Conservation (phyloP, 2,888 invertebrate genomes). For the Vandiemenella viatica region DNA sequence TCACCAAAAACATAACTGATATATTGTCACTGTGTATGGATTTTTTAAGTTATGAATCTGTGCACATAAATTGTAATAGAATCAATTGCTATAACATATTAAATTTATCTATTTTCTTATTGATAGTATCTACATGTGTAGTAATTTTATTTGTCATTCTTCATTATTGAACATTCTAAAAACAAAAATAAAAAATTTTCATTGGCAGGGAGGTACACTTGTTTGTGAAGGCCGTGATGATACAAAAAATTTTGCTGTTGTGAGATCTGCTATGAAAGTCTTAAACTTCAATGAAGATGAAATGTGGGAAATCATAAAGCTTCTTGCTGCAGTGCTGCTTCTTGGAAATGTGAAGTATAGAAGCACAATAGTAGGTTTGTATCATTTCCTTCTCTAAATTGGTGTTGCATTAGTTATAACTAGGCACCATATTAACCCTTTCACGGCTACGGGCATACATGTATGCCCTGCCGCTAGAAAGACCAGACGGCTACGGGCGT, state of each 20-base stretch:
- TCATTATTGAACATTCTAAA: too few relatives aligned
- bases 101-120: too few relatives aligned
- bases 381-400: not conserved
- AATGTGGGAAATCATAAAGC: slow-evolving; percentile 66
- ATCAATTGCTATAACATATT: too few relatives aligned
- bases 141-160: slow-evolving; percentile 6
- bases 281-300: slow-evolving; percentile 74
- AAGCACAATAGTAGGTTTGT: slow-evolving; percentile 33
- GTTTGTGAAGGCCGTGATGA: slow-evolving; percentile 74
- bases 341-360: slow-evolving; percentile 82
- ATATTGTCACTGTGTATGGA: too few relatives aligned
- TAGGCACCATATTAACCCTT: too few relatives aligned
- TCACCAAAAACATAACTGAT: too few relatives aligned
- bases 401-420: not conserved
- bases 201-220: slow-evolving; percentile 48
- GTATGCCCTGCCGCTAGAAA: too few relatives aligned
- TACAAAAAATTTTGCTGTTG: slow-evolving; percentile 68
- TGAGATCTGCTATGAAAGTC: slow-evolving; percentile 84
- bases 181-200: too few relatives aligned
- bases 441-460: too few relatives aligned
- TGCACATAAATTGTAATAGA: too few relatives aligned
- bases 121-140: not conserved
- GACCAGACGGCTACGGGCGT: too few relatives aligned
- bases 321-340: slow-evolving; percentile 78
- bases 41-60: too few relatives aligned